phyloP scores from a whole-genome alignment of 2,888 invertebrate species.

The Poecilus cupreus region DNA sequence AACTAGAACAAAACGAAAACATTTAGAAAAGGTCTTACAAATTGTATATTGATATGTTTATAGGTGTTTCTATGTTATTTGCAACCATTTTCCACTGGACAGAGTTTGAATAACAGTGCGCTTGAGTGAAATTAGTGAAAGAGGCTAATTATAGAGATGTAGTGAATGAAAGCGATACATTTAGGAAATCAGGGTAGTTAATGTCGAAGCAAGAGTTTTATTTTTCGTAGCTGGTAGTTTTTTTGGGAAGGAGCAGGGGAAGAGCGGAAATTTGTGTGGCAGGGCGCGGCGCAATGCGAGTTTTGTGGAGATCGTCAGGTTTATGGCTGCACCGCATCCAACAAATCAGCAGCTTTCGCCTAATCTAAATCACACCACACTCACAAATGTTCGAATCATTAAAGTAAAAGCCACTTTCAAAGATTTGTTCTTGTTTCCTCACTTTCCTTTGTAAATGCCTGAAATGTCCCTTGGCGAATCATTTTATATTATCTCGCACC shows the following conservation, averaged over 20 bases:
- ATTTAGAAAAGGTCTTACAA: no score
- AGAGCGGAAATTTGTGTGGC: background rate
- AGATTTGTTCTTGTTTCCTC: constrained; percentile 43
- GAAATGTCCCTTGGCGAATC: constrained; percentile 37
- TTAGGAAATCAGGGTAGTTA: constrained; percentile 21
- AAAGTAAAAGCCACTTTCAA: constrained; percentile 45
- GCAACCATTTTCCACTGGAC: no score
- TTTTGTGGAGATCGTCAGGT: constrained; percentile 17
- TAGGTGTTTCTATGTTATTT: no score
- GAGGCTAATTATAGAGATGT: constrained; percentile 13
- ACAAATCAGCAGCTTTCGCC: constrained; percentile 33
- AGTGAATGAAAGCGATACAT: constrained; percentile 32
- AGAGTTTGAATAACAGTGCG: no score
- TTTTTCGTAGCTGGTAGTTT: constrained; percentile 4
- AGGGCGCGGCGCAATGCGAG: background rate
- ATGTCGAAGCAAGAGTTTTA: constrained; percentile 19
- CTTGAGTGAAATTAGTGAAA: background rate
- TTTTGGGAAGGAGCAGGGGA: background rate
- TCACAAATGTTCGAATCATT: constrained; percentile 41
- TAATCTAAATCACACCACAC: constrained; percentile 47
- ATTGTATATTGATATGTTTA: no score
- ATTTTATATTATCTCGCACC: constrained; percentile 17
- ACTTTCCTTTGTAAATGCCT: constrained; percentile 17
- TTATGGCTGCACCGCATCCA: constrained; percentile 8
- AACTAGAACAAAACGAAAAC: no score